Base-by-base conservation (phyloP, 2,113 vertebrate genomes). In the Rhagologus leucostigma region DNA sequence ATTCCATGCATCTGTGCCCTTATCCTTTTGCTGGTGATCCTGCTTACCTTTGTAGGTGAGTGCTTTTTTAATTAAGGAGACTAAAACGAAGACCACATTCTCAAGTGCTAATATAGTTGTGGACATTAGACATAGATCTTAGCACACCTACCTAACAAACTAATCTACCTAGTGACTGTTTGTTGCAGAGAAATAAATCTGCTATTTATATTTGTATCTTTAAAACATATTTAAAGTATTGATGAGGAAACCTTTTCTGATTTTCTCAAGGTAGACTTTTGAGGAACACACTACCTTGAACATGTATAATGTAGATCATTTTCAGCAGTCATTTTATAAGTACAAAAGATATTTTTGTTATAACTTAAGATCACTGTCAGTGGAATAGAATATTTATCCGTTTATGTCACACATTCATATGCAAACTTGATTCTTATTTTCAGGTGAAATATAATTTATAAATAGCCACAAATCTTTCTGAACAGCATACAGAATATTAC, bases 1-100 rank as follows among this genome's bases (percentile, higher is more conserved):
- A 97, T 99, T 87, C 98, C 98, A 0, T 99, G 98, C 84, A 96
- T 98, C 95, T 99, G 98, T 84, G 98, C 98, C 22, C 97, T 99
- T 52, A 94, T 98, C 42, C 98, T 99, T 88, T 84, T 98, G 46
- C 90, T 99, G 90, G 98, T 98, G 64, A 96, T 98, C 59, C 97
- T 99, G 47, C 97, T 99, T 49, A 98, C 97, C 37, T 98, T 98
- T 93, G 96, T 98, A 90, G 99, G 99, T 99, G 95, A 98, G 98
- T 97, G n/a, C 49, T 46, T 87, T 60, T 46, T n/a, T 37, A 75
- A 23, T 68, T 52, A 70, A 69, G 47, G n/a, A 87, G 22, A 44
- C 59, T 41, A 41, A 71, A 76, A 74, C 10, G 56, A 86, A 90
- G 39, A 56, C 49, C 39, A 12, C 33, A 33, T 74, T 90, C 44